A percentile compares a stretch with the other conserved stretches of the same genome.
phyloP scores from a whole-genome alignment of 2,888 invertebrate genomes.

The Hetaerina titia region DNA sequence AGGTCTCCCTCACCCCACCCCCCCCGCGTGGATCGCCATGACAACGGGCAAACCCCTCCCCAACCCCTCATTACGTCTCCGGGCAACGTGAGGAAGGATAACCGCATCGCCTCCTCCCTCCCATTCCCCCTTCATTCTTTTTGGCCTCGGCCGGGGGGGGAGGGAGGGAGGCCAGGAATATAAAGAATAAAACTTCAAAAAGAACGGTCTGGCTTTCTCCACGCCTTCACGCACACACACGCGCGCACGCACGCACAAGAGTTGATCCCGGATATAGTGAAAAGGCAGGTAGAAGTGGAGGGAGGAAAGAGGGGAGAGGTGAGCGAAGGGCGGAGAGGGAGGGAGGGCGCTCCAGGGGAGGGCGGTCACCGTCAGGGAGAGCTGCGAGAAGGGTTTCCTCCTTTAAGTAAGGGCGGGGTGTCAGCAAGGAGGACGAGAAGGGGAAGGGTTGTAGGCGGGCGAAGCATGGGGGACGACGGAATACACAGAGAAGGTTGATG shows the following conservation, averaged over 20 bases:
- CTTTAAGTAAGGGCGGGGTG: constrained; percentile 34
- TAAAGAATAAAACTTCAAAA: background rate
- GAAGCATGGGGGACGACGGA: background rate
- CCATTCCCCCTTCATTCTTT: background rate
- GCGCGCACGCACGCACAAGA: background rate
- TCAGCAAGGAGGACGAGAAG: constrained; percentile 38
- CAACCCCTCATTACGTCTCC: constrained; percentile 16
- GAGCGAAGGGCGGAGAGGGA: background rate
- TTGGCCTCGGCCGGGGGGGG: background rate
- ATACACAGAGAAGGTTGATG: background rate
- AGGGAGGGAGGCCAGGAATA: background rate
- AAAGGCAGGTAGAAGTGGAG: no score
- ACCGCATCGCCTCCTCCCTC: background rate
- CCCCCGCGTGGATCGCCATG: background rate
- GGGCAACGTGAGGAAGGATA: background rate
- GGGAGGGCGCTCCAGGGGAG: constrained; percentile 39
- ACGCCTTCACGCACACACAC: constrained; percentile 5
- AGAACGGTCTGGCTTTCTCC: background rate
- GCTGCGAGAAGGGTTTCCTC: constrained; percentile 6
- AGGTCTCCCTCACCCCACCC: background rate
- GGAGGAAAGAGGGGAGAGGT: background rate
- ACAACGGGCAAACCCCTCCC: background rate
- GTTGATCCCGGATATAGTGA: constrained; percentile 58
- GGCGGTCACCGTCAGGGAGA: constrained; percentile 37
- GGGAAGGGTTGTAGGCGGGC: background rate